Conservation (phyloP, 1,140 invertebrate genomes). For the Antheraea mylitta region DNA sequence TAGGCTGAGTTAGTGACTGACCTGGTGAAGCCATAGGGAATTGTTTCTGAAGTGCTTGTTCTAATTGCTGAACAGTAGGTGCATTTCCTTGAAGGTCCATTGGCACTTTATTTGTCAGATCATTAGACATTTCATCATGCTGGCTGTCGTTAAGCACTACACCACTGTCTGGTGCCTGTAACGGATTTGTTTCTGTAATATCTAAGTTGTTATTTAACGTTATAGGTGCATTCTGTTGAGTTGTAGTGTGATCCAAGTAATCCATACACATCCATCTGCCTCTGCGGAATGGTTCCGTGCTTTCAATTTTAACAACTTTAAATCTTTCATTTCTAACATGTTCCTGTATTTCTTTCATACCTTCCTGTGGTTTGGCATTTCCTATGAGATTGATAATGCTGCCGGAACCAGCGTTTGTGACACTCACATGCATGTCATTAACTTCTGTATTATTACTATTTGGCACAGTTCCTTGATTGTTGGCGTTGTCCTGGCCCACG, state of each 20-base stretch:
- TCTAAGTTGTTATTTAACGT: conserved; percentile 74
- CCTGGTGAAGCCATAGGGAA: conserved; percentile 77
- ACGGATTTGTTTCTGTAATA: conserved; percentile 54
- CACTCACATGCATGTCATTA: conserved; percentile 82
- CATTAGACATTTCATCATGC: conserved; percentile 72
- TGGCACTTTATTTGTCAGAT: conserved; percentile 64
- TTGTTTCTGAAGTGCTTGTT: conserved; percentile 70
- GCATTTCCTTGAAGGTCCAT: conserved; percentile 69
- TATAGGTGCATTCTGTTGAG: conserved; percentile 77
- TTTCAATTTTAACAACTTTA: conserved; percentile 98
- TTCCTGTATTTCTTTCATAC: conserved; percentile 85
- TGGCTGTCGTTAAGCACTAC: conserved; percentile 75
- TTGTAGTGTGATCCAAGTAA: conserved; percentile 92
- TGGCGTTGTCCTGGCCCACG: conserved; percentile 80
- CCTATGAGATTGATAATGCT: conserved; percentile 83
- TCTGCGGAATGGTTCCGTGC: conserved; percentile 94
- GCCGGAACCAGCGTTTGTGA: conserved; percentile 81
- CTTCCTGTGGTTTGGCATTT: conserved; percentile 81
- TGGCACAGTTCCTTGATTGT: conserved; percentile 70
- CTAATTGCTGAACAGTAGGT: conserved; percentile 64
- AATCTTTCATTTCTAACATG: conserved; percentile 91
- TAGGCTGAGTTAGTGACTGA: conserved; percentile 73
- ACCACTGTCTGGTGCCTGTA: conserved; percentile 73
- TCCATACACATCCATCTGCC: conserved; percentile 98
- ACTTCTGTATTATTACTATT: conserved; percentile 75